A percentile compares a stretch with the other conserved stretches of the same genome.
These are phyloP conservation scores for Pollenia labialis DNA, from an alignment of 2,888 invertebrate species.

Conservation along the genomic window DNA sequence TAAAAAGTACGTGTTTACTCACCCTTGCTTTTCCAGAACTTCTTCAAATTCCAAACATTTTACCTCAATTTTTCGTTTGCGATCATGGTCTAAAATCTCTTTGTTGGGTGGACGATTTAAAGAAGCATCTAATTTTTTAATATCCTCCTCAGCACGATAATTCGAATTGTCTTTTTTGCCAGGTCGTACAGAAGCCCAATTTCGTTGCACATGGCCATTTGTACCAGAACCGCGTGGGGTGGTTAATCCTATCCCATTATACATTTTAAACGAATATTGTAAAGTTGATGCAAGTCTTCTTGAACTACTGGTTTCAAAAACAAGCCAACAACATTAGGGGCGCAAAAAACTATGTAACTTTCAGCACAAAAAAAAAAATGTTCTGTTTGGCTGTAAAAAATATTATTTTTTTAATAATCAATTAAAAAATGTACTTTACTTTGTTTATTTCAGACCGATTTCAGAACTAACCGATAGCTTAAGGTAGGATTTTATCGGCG, in stretches of 20 bases:
- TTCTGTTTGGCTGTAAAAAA: too few relatives aligned
- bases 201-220: conserved; percentile 98
- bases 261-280: conserved; percentile 88
- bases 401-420: too few relatives aligned
- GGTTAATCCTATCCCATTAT: conserved; percentile 98
- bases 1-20: conserved; percentile 81
- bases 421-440: too few relatives aligned
- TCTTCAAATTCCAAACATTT: conserved; percentile 98
- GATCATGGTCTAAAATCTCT: conserved; percentile 97
- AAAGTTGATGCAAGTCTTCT: conserved; percentile 67
- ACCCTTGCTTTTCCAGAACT: conserved; percentile 97
- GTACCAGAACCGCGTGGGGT: conserved; percentile 99
- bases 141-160: conserved; percentile 95
- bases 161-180: conserved; percentile 92
- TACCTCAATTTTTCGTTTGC: conserved; percentile 97
- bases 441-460: too few relatives aligned
- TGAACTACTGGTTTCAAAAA: not conserved
- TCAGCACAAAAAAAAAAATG: too few relatives aligned
- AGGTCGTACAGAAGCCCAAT: conserved; percentile 95
- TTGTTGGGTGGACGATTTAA: conserved; percentile 95
- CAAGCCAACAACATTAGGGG: too few relatives aligned
- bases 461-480: too few relatives aligned
- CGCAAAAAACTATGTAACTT: too few relatives aligned
- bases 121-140: conserved; percentile 92
- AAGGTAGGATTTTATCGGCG: too few relatives aligned